Percentiles rank a stretch among this genome's conserved stretches.
These are phyloP conservation scores for Heterodera filipjevi DNA, from an alignment of 2,888 invertebrate species.

Conservation along the genomic window DNA sequence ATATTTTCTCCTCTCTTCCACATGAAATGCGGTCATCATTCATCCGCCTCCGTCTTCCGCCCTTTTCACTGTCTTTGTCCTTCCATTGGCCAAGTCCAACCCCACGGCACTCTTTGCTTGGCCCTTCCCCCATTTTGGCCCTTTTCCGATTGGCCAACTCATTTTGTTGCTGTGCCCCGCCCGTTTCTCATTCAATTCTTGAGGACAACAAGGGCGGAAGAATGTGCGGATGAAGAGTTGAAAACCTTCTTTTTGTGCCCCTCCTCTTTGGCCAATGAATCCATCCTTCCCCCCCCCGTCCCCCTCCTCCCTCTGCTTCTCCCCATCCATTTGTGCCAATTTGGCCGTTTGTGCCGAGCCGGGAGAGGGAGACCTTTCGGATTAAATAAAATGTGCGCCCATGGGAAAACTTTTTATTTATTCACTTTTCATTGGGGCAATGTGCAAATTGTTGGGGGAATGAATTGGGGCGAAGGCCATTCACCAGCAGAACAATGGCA, in stretches of 20 bases:
- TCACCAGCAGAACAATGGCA: constrained; percentile 1
- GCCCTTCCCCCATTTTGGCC: not conserved
- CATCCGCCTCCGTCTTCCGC: not conserved
- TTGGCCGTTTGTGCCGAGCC: constrained; percentile 4
- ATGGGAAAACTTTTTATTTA: constrained; percentile 12
- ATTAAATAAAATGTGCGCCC: constrained; percentile 11
- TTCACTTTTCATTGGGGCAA: constrained; percentile 9
- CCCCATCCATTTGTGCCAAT: constrained; percentile 5
- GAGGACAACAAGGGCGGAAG: not conserved
- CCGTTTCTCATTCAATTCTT: not conserved
- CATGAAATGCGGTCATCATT: not conserved
- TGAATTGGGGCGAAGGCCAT: not conserved
- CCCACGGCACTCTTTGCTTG: not conserved
- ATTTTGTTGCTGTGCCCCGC: not conserved
- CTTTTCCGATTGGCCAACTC: constrained; percentile 1
- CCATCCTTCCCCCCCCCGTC: not conserved
- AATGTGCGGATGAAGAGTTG: not conserved
- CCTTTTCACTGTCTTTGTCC: not conserved
- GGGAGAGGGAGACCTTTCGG: constrained; percentile 3
- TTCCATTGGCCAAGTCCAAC: not conserved
- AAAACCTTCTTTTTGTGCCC: not conserved
- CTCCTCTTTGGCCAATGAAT: not conserved
- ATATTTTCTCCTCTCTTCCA: not conserved
- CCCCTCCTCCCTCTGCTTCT: not conserved
- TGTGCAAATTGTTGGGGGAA: constrained; percentile 7